These are phyloP conservation scores for Lottia gigantea DNA, from an alignment of 2,888 invertebrate genomes.

Conservation along the genomic window DNA sequence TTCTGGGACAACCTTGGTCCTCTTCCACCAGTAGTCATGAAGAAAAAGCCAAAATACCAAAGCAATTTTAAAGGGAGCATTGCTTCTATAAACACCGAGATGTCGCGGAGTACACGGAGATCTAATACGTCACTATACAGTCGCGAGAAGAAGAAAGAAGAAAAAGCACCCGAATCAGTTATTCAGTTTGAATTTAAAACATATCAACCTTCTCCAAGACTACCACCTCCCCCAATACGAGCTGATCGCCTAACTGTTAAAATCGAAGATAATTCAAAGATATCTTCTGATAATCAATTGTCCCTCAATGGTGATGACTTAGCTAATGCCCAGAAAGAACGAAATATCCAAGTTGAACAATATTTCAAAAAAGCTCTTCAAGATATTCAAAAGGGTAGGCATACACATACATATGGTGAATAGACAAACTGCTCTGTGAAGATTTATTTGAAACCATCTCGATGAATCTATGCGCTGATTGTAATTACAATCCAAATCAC, in stretches of 20 bases:
- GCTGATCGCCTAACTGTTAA: neutral
- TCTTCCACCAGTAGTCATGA: neutral
- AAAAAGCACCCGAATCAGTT: neutral
- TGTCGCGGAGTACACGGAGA: neutral
- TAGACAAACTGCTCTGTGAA: too few species aligned
- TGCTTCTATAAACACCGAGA: neutral
- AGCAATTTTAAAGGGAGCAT: neutral
- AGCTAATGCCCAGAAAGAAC: neutral
- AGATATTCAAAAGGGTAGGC: constrained; percentile 3
- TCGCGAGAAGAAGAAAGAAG: neutral
- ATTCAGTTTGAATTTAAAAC: neutral
- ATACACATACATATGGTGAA: too few species aligned
- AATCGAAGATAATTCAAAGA: neutral
- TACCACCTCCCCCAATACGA: neutral
- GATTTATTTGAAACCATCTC: too few species aligned
- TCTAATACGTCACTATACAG: neutral
- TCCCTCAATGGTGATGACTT: neutral
- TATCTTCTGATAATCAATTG: neutral
- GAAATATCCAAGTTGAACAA: neutral
- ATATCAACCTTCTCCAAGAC: neutral
- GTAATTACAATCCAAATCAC: too few species aligned
- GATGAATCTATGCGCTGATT: too few species aligned
- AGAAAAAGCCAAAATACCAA: neutral
- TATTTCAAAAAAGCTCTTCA: neutral
- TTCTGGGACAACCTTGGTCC: neutral